Base-by-base conservation (phyloP, 2,113 vertebrate species). In the Rhombomys opimus region DNA sequence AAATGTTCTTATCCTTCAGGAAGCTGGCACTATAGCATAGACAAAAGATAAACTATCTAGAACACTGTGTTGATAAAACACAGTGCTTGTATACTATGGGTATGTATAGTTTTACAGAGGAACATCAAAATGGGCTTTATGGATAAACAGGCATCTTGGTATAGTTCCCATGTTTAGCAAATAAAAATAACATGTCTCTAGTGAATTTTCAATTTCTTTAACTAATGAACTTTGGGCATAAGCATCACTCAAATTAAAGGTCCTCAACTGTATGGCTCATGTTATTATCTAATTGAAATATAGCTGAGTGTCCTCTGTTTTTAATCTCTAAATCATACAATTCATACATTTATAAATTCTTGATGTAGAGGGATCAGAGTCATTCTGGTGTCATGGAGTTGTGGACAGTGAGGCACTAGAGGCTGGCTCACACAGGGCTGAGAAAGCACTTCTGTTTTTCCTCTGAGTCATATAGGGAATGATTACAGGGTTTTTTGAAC, bases 131-230 rank as follows among this genome's bases (percentile, higher is more conserved):
- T 57, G 35, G 35, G 13, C 22, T 54, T 89, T 68, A 65, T 7
- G 41, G 41, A 65, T 10, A 30, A 54, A 17, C 4, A 76, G 46
- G 59, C 3, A 12, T 90, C 80, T 86, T 41, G 50, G 38, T 32
- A 23, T 30, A 68, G 2, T 15, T 93, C 57, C 46, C 30, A 81
- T 23, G 75, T 67, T 89, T 63, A 95, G n/a, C 35, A 78, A 68
- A 57, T 70, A 38, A 89, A 97, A 96, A n/a, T 91, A 72, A 52
- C 11, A 22, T 17, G 27, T 46, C 2, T 32, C 27, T 41, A 67
- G 52, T 77, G 93, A 77, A 85, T 85, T 72, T 77, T 76, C 30
- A 81, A 72, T 93, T 91, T 90, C 85, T 54, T 46, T 86, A 80
- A 67, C 7, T 46, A 77, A 89, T 32, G 52, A 54, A 22, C 23